phyloP scores from a whole-genome alignment of 2,888 invertebrate species.

The Lepidocyrtoides sp. region DNA sequence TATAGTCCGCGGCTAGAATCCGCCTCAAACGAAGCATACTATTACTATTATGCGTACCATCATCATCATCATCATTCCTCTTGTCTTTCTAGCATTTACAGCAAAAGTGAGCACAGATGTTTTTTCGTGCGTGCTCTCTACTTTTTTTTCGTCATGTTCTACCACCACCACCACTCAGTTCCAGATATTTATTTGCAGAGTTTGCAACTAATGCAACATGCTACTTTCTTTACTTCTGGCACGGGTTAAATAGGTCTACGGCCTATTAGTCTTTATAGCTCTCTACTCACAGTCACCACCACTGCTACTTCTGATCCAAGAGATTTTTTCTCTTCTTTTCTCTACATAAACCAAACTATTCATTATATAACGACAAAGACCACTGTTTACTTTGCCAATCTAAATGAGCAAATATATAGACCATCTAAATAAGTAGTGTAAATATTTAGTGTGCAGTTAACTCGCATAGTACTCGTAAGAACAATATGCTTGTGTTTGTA shows the following conservation, averaged over 20 bases:
- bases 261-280: slow-evolving; percentile 32
- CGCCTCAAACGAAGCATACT: background rate
- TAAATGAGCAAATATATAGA: background rate
- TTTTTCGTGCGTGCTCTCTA: slow-evolving; percentile 20
- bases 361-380: slow-evolving; percentile 15
- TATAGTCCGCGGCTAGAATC: background rate
- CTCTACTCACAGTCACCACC: background rate
- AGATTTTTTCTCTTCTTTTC: background rate
- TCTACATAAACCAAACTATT: slow-evolving; percentile 7
- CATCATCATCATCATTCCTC: background rate
- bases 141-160: background rate
- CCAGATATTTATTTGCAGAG: too few relatives aligned
- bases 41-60: background rate
- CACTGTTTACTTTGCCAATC: background rate
- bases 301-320: background rate
- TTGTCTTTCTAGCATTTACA: slow-evolving; percentile 5
- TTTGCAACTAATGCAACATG: slow-evolving; percentile 33
- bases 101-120: slow-evolving; percentile 13
- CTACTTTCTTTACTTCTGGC: slow-evolving; percentile 36
- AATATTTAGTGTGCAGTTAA: too few relatives aligned
- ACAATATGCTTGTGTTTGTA: background rate
- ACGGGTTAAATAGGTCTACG: slow-evolving; percentile 36
- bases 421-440: background rate
- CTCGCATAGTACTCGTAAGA: too few relatives aligned
- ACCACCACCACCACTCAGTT: too few relatives aligned